A percentile compares a stretch with the other conserved stretches of the same genome.
These are phyloP conservation scores for Polyergus mexicanus DNA, from an alignment of 1,140 invertebrate species.

Conservation along the genomic window DNA sequence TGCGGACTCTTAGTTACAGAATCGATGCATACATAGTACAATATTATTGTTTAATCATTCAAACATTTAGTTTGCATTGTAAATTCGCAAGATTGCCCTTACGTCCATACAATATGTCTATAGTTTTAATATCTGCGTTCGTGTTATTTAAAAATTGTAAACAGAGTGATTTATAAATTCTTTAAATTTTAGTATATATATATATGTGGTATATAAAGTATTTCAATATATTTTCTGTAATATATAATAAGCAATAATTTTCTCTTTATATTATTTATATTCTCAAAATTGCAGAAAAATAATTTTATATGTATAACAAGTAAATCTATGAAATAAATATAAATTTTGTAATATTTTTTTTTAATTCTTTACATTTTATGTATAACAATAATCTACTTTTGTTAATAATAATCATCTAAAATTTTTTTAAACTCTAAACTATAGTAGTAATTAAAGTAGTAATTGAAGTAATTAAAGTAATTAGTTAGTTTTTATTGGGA, in stretches of 20 bases:
- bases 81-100: not conserved
- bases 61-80: not conserved
- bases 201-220: no score
- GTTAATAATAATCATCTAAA: not conserved
- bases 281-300: not conserved
- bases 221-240: not conserved
- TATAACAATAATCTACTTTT: not conserved
- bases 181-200: not conserved
- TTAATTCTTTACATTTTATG: not conserved
- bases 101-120: not conserved
- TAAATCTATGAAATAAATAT: not conserved
- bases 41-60: not conserved
- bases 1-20: not conserved
- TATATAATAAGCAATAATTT: not conserved
- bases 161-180: not conserved
- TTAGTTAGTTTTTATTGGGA: not conserved
- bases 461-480: not conserved
- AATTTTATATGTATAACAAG: not conserved
- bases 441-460: not conserved
- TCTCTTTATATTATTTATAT: not conserved
- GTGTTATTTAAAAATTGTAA: not conserved
- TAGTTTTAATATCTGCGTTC: not conserved
- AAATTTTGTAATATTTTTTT: not conserved
- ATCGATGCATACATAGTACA: not conserved
- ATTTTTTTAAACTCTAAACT: not conserved